Evolutionary conservation across 2,888 invertebrate species (phyloP), one percentile per base, ranked within the genome.

Genomic region (Drosophila mulleri): DNA sequence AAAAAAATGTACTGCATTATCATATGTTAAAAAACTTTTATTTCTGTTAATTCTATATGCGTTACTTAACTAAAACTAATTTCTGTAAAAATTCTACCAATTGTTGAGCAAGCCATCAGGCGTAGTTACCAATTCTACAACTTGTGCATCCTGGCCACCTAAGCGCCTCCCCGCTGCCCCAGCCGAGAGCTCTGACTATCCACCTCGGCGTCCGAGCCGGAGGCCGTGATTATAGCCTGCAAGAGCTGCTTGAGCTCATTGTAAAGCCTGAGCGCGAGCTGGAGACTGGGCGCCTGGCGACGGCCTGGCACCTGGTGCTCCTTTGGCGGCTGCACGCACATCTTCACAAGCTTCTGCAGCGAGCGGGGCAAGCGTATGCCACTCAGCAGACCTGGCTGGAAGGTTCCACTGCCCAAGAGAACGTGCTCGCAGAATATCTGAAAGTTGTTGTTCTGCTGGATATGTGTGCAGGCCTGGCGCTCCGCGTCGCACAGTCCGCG

Each of bases 371-470:
- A 67, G 52, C 91, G 90, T 2, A 91, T 82, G 18, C 91, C 91
- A 16, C 88, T 83, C 23, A 92, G 65, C 4, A 92, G 79, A 8
- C 92, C 92, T 0, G 92, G 91, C 29, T 92, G 90, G 61, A 90
- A 92, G 39, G 90, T 82, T 26, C 91, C 86, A 18, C 85, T 85
- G 35, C 92, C 91, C 48, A 90, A 77, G 11, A 92, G 83, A 18
- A 92, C 81, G 70, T 92, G 82, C 12, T 91, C 87, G 56, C 92
- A 92, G 45, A 91, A 91, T 71, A 92, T 91, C 73, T 92, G 92
- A 50, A 92, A 88, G 77, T 92, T 92, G 71, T 91, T 92, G 67
- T 92, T 92, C 72, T 91, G 92, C 72, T 92, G 93, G 26, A 89
- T 76, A 35, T 91, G 89, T 18, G 75, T 83, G 71, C 92, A 92